A percentile compares a stretch with the other conserved stretches of the same genome.
phyloP scores from a whole-genome alignment of 2,113 vertebrate species.

The Fregetta grallaria region DNA sequence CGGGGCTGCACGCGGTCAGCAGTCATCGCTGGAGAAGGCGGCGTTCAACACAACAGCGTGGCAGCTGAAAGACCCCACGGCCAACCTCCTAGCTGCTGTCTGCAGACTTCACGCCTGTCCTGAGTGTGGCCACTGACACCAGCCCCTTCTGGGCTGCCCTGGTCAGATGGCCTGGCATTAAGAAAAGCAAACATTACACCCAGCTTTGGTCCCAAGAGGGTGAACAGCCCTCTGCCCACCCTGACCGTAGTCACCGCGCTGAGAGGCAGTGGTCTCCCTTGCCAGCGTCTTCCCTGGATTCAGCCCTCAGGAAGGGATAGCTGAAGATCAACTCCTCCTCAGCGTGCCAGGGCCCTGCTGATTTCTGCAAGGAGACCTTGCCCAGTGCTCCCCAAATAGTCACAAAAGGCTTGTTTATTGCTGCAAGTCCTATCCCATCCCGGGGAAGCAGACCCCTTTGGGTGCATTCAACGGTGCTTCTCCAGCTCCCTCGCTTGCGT shows the following conservation, averaged over 20 bases:
- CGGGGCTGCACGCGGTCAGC: rapidly evolving
- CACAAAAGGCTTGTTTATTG: neutral
- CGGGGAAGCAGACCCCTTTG: neutral
- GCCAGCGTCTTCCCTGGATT: neutral
- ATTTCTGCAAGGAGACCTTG: neutral
- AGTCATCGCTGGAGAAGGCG: neutral
- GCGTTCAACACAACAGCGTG: rapidly evolving
- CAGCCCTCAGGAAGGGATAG: neutral
- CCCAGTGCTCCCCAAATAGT: neutral
- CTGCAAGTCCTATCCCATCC: neutral
- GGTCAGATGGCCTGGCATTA: neutral
- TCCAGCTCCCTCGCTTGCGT: neutral
- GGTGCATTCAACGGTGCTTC: neutral
- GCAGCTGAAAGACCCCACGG: neutral
- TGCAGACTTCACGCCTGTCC: neutral
- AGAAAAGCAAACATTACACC: neutral
- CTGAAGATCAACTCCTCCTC: neutral
- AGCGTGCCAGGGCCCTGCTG: neutral
- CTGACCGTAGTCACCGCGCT: rapidly evolving
- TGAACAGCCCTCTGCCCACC: neutral
- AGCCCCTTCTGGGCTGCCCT: neutral
- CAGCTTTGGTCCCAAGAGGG: neutral
- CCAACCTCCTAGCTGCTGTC: neutral
- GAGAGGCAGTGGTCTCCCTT: neutral
- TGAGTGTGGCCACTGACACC: neutral